phyloP scores from a whole-genome alignment of 2,888 invertebrate species.

The Erebia palarica region DNA sequence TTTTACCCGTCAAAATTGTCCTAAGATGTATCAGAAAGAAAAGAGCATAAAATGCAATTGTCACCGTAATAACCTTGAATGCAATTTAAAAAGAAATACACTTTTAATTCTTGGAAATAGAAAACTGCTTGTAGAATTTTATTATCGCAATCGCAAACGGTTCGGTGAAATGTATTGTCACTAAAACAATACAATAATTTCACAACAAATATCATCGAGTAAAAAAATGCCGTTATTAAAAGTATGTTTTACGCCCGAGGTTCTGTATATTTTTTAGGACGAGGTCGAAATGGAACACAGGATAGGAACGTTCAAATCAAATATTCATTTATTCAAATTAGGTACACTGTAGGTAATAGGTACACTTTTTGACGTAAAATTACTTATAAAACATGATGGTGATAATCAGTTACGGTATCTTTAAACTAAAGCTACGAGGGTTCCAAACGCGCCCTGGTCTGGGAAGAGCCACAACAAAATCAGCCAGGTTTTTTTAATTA shows the following conservation, averaged over 20 bases:
- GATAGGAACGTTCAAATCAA: too few relatives aligned
- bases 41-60: constrained; percentile 3
- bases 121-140: constrained; percentile 7
- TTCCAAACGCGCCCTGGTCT: too few relatives aligned
- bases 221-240: not conserved
- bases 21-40: not conserved
- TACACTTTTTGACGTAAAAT: too few relatives aligned
- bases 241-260: not conserved
- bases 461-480: too few relatives aligned
- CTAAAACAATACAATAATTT: constrained; percentile 7
- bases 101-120: constrained; percentile 11
- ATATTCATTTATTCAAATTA: too few relatives aligned
- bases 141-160: constrained; percentile 2
- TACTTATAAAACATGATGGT: too few relatives aligned
- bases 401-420: too few relatives aligned
- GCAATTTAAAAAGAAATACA: constrained; percentile 6
- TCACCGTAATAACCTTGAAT: constrained; percentile 1
- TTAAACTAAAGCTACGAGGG: too few relatives aligned
- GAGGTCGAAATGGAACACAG: too few relatives aligned
- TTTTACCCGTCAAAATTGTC: not conserved
- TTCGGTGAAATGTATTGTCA: constrained; percentile 9
- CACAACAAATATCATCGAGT: not conserved
- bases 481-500: too few relatives aligned
- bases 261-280: too few relatives aligned
- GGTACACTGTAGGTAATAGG: too few relatives aligned